Evolutionary conservation across 2,888 invertebrate species (phyloP).

Genomic region (Torymus texanus): DNA sequence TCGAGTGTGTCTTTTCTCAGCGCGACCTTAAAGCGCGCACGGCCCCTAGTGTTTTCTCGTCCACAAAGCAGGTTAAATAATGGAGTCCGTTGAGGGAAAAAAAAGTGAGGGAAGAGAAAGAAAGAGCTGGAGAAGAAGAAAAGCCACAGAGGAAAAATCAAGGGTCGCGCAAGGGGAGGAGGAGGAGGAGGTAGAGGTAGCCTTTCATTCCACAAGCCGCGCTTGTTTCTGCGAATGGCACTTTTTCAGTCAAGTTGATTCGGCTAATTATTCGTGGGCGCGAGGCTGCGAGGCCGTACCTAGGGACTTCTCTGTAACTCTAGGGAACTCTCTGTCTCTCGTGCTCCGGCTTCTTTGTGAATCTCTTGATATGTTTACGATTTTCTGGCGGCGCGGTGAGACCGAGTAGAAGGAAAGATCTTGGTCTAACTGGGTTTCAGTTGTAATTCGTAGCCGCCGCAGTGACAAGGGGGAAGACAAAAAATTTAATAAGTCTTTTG

Average conservation of each 20-base stretch:
- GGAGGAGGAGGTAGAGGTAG: too few species aligned
- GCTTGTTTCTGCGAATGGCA: neutral
- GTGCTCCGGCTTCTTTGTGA: neutral
- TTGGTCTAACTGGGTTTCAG: too few species aligned
- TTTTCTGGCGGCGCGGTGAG: neutral
- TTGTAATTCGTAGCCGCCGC: too few species aligned
- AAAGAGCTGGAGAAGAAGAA: neutral
- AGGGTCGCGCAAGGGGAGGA: neutral
- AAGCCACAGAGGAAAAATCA: slow-evolving; percentile 12
- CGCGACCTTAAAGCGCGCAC: neutral
- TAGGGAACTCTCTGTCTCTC: neutral
- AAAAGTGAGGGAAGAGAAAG: neutral
- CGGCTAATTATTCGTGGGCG: slow-evolving; percentile 31
- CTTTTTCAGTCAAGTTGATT: slow-evolving; percentile 20
- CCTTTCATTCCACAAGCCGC: too few species aligned
- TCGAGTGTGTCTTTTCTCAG: slow-evolving; percentile 4
- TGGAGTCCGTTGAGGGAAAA: neutral
- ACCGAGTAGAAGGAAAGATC: too few species aligned
- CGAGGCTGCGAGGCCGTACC: neutral
- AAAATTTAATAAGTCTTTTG: too few species aligned
- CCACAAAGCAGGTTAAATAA: slow-evolving; percentile 23
- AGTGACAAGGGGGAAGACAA: too few species aligned
- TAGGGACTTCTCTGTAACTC: neutral
- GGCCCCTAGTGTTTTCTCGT: neutral
- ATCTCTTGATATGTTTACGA: slow-evolving; percentile 18